Base-by-base conservation (phyloP, 2,797 vertebrate species). In the Myotis vivesi region DNA sequence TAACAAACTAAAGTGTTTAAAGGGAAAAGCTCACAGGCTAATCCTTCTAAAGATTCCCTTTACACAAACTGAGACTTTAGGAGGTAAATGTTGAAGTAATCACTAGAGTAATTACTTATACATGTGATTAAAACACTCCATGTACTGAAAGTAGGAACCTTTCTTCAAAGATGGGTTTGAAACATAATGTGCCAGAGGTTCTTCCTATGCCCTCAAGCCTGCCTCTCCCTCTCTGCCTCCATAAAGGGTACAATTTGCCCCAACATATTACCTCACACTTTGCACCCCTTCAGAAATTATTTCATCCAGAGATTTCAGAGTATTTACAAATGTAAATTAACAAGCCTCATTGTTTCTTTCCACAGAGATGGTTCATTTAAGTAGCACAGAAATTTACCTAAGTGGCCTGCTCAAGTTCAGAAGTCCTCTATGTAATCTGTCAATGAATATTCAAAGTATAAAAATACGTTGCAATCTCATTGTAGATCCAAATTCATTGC, bases 251-350 rank as follows among this genome's bases (percentile, higher is more conserved):
- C 41, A 85, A 84, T 95, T 94, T 91, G 69, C 87, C 85, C 89
- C 87, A 93, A 41, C 41, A 15, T 80, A 46, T 79, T 94, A 84
- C 28, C 44, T 10, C 44, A 30, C 41, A 41, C 71, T 73, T 73
- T 73, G 41, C 8, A 73, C 71, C 25, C 28, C 81, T 82, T 66
- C 36, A 95, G 72, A 83, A 91, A 64, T 87, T 88, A 84, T 95
- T 96, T 96, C 68, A 86, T 93, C 91, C 53, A 93, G 77, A 94
- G 62, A 91, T 97, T 96, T 95, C 87, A 96, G 89, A 89, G 55
- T 90, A 94, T 96, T 96, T 95, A 83, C 75, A 95, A 92, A 96
- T 80, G 94, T 93, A 91, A 64, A n/a, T 64, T 64, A n/a, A 64
- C 62, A 64, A 64, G 62, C 15, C 28, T 64, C 30, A n/a, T 64